These are phyloP conservation scores for Lutjanus argentimaculatus DNA, from an alignment of 2,797 vertebrate genomes.

Conservation along the genomic window DNA sequence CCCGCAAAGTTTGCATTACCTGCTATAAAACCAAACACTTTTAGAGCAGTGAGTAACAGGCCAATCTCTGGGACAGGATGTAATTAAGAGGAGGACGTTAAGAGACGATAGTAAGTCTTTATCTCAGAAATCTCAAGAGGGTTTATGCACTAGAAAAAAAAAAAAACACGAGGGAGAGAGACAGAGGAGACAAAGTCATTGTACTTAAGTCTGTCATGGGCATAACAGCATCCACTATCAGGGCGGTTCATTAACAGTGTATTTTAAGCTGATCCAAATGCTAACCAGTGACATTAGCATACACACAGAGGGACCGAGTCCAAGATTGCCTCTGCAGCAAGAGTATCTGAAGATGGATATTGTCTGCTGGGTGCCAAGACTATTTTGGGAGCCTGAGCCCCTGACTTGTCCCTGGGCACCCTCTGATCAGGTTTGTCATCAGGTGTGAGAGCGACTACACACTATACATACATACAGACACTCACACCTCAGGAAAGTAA, in stretches of 20 bases:
- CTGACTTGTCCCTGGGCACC: conserved; percentile 72
- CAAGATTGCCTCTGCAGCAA: conserved; percentile 72
- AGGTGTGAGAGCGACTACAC: conserved; percentile 70
- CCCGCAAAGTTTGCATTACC: conserved; percentile 48
- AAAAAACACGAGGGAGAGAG: conserved; percentile 5
- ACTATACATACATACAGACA: conserved; percentile 47
- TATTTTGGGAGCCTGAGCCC: conserved; percentile 77
- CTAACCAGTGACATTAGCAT: conserved; percentile 63
- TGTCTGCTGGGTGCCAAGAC: conserved; percentile 81
- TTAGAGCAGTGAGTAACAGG: conserved; percentile 30
- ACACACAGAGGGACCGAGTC: conserved; percentile 47
- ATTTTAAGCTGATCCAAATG: conserved; percentile 55
- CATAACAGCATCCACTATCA: conserved; percentile 3
- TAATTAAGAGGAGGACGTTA: conserved; percentile 58
- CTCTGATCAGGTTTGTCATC: conserved; percentile 82
- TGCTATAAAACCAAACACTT: conserved; percentile 46
- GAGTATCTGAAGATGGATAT: conserved; percentile 82
- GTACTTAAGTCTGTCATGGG: conserved; percentile 22
- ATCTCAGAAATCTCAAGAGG: conserved; percentile 50
- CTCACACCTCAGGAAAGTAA: conserved; percentile 45
- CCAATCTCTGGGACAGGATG: conserved; percentile 47
- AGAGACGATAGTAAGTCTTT: conserved; percentile 41
- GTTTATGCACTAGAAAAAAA: conserved; percentile 4
- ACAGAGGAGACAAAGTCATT: conserved; percentile 9
- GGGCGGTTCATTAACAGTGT: conserved; percentile 29